Base-by-base conservation (phyloP, 1,140 invertebrate species). In the Stegodyphus mimosarum region DNA sequence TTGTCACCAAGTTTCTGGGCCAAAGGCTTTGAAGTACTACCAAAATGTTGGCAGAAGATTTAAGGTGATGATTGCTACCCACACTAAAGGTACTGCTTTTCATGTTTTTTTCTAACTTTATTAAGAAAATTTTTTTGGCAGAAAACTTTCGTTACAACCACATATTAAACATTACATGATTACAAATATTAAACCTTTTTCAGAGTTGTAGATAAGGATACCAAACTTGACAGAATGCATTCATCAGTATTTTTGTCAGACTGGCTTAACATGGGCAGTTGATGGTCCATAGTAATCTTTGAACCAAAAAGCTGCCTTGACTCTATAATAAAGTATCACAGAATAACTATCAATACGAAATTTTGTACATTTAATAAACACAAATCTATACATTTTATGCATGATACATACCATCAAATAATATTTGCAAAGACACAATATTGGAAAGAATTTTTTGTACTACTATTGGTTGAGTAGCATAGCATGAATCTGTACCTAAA, bases 261-360 rank as follows among this genome's bases (percentile, higher is more conserved):
- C 9, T 85, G 51, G 52, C n/a, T 74, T 18, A 70, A 17, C 60
- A 90, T 91, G 6, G 91, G 91, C 64, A 91, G 81, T 79, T 92
- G 89, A 75, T 90, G 90, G 78, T 92, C 91, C 53, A 91, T 79
- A 10, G 89, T 89, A 17, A 91, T 89, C 88, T 92, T 92, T 53
- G 89, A 88, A 88, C 90, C 90, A 87, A 91, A 92, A 85, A 90
- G 88, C 78, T 90, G 90, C 7, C 90, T 91, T 33, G 91, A 88
- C 74, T 91, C 91, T 92, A 87, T 33, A 89, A 74, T 17, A 74
- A 13, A 53, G 53, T 52, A 51, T 2, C 53, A 55, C 7, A 55
- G 53, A 13, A 7, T 55, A 13, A n/a, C n/a, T n/a, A n/a, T n/a
- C n/a, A n/a, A n/a, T n/a, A n/a, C n/a, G 7, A 55, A 55, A 55